phyloP scores from a whole-genome alignment of 2,888 invertebrate genomes.

The Eristalis arbustorum region DNA sequence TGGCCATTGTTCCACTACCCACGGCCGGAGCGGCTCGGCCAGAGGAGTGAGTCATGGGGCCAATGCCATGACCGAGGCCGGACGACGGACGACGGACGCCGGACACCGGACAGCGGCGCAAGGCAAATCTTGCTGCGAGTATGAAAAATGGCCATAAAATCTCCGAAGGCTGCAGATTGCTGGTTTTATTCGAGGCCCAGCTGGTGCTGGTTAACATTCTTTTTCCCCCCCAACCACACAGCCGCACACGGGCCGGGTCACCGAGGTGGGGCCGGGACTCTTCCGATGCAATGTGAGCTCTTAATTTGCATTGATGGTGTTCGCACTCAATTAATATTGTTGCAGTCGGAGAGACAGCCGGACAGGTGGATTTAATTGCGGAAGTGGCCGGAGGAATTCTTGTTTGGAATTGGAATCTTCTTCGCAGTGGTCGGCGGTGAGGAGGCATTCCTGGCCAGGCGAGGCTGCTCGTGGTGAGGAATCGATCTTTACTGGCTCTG shows the following conservation, averaged over 20 bases:
- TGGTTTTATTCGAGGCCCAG: constrained; percentile 55
- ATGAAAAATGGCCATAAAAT: constrained; percentile 63
- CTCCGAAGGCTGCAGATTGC: constrained; percentile 63
- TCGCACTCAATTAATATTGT: constrained; percentile 67
- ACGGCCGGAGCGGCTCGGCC: background rate
- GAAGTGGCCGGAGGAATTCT: constrained; percentile 32
- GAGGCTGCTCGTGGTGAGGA: too few relatives aligned
- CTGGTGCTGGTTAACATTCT: constrained; percentile 12
- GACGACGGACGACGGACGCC: constrained; percentile 21
- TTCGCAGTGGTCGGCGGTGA: background rate
- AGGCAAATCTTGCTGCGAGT: constrained; percentile 47
- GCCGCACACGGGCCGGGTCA: constrained; percentile 29
- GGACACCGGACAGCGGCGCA: constrained; percentile 1
- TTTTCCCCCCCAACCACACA: background rate
- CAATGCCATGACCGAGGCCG: constrained; percentile 53
- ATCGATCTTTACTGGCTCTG: background rate
- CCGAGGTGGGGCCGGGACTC: constrained; percentile 26
- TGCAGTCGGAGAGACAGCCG: constrained; percentile 35
- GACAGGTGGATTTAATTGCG: constrained; percentile 62
- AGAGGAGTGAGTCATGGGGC: constrained; percentile 19
- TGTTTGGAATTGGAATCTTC: constrained; percentile 1
- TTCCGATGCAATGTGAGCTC: constrained; percentile 51
- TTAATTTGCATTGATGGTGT: constrained; percentile 69
- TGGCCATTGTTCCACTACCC: constrained; percentile 11
- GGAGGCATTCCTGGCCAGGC: background rate